Base-by-base conservation (phyloP, 35 echinoderm and acorn worm species). In the Anneissia japonica region DNA sequence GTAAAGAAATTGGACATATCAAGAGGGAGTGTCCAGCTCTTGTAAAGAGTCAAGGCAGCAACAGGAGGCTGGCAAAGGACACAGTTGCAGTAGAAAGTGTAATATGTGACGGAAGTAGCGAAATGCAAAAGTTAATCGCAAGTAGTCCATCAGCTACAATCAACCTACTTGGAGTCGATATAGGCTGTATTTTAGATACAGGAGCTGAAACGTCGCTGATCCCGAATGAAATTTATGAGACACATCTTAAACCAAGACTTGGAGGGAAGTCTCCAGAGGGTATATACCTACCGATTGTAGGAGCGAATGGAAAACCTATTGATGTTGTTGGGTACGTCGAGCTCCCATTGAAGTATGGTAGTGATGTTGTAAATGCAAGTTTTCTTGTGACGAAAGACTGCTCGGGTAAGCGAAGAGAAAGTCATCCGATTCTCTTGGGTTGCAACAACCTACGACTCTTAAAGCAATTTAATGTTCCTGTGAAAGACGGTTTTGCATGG, bases 171-270 rank as follows among this genome's bases (percentile, higher is more conserved):
- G 83, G 83, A 13, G 83, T 91, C 16, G 36, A 46, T 23, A 37
- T 85, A 21, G 37, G 40, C 0, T 91, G 83, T 55, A 80, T 78
- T 23, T 35, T 91, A 74, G 89, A 91, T 83, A 91, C 83, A 79
- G 89, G 89, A 28, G 83, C 89, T 55, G 89, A 91, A 43, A 80
- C 89, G 0, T 86, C 89, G n/a, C 34, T 91, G 39, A 91, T 91
- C 34, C 84, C 45, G 14, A 79, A 19, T 28, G 74, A 75, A 40
- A 46, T 91, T 51, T 91, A 86, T 38, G 16, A 80, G 7, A 40
- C 80, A 78, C 87, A 81, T 17, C 30, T 91, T 32, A 72, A n/a
- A n/a, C n/a, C n/a, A 46, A 29, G 64, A 85, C 64, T 41, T 77
- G 19, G 23, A 86, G 1, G 77, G 77, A 26, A 28, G 30, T n/a